Evolutionary conservation across 2,888 invertebrate species (phyloP).

Genomic region (Leptinotarsa juncta): DNA sequence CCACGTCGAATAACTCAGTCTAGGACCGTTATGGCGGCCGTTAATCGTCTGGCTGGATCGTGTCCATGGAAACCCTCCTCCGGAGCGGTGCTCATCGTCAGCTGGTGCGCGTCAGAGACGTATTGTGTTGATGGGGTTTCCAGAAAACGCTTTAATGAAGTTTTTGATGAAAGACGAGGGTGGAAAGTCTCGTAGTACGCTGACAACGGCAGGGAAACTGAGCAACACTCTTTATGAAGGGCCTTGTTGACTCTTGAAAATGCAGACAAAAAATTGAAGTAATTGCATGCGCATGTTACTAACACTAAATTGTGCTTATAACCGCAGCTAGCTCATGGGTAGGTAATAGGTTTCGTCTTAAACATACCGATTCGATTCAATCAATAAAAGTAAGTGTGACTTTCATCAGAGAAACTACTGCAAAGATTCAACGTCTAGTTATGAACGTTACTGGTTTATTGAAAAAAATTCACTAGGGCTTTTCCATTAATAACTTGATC

Average conservation of each 20-base stretch:
- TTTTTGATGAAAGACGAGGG: slow-evolving; percentile 10
- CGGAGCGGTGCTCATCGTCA: slow-evolving; percentile 50
- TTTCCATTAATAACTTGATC: no score
- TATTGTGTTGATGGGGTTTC: slow-evolving; percentile 13
- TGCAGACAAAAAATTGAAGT: not conserved
- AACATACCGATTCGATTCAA: no score
- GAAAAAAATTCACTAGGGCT: no score
- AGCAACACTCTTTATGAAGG: not conserved
- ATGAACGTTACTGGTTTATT: no score
- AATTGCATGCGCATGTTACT: no score
- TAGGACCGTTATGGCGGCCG: slow-evolving; percentile 27
- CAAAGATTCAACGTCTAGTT: no score
- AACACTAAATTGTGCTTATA: no score
- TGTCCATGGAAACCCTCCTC: slow-evolving; percentile 61
- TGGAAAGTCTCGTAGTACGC: not conserved
- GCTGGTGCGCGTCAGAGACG: slow-evolving; percentile 54
- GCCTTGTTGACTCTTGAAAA: not conserved
- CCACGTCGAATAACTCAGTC: slow-evolving; percentile 35
- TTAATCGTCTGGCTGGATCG: slow-evolving; percentile 50
- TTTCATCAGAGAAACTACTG: no score
- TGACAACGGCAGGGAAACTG: not conserved
- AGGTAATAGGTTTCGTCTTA: no score
- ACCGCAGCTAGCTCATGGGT: no score
- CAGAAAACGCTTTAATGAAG: slow-evolving; percentile 24
- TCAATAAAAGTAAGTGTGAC: no score